Conservation (phyloP, 2,888 invertebrate genomes). For the Drosophila fulvimacula region DNA sequence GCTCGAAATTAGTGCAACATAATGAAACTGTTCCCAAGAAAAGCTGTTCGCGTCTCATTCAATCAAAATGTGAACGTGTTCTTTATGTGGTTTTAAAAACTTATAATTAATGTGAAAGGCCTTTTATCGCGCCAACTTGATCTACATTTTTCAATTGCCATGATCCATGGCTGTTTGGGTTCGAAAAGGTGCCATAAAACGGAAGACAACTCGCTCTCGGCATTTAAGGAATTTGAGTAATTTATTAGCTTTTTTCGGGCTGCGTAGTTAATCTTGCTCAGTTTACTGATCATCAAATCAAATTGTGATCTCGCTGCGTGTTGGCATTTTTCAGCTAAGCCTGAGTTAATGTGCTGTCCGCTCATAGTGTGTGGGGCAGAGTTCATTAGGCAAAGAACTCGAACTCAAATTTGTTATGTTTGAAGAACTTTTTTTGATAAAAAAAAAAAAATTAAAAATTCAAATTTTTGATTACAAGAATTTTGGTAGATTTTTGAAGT, state of each 20-base stretch:
- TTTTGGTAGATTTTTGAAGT: neutral
- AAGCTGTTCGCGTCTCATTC: conserved; percentile 40
- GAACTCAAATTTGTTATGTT: conserved; percentile 53
- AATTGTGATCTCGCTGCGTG: conserved; percentile 48
- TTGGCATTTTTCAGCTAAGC: conserved; percentile 58
- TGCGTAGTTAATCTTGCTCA: conserved; percentile 68
- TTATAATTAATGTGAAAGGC: conserved; percentile 77
- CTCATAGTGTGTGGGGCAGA: conserved; percentile 3
- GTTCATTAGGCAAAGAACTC: conserved; percentile 43
- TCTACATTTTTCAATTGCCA: conserved; percentile 71
- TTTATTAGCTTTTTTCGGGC: conserved; percentile 67
- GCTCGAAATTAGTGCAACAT: conserved; percentile 60
- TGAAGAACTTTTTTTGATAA: conserved; percentile 1
- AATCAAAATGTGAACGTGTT: conserved; percentile 72
- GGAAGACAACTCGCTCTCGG: conserved; percentile 4
- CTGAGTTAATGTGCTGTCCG: conserved; percentile 30
- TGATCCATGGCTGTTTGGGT: conserved; percentile 29
- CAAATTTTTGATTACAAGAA: conserved; percentile 10
- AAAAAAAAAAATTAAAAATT: too few relatives aligned
- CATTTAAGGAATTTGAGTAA: conserved; percentile 40
- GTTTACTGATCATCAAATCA: conserved; percentile 71
- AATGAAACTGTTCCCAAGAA: conserved; percentile 75
- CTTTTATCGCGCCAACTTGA: conserved; percentile 72
- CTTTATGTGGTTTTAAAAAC: conserved; percentile 70
- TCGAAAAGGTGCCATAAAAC: conserved; percentile 64